phyloP scores from a whole-genome alignment of 2,888 invertebrate genomes.

The Diadegma fenestrale region DNA sequence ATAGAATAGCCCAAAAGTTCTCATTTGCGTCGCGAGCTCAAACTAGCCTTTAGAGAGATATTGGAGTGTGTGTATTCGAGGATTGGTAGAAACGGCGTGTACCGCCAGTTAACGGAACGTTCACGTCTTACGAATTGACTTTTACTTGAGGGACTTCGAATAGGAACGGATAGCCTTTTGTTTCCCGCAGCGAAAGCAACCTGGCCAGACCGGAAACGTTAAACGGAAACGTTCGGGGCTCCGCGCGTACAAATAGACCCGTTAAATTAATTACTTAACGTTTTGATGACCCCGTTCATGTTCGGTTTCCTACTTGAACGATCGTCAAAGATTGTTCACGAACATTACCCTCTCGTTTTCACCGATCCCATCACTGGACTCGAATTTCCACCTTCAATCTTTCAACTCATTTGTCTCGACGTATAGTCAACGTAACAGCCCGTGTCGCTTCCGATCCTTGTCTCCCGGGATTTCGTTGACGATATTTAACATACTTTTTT shows the following conservation, averaged over 20 bases:
- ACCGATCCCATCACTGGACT: neutral
- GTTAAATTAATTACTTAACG: slow-evolving; percentile 11
- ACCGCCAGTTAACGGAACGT: neutral
- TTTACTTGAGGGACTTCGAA: neutral
- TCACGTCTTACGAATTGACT: slow-evolving; percentile 8
- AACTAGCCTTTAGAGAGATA: slow-evolving; percentile 8
- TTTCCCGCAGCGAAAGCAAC: neutral
- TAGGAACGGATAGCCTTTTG: neutral
- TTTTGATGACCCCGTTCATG: slow-evolving; percentile 10
- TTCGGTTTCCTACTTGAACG: neutral
- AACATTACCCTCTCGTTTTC: neutral
- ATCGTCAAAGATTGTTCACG: neutral
- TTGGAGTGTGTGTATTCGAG: neutral
- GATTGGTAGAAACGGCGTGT: neutral
- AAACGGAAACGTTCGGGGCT: neutral
- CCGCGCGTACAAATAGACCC: slow-evolving; percentile 11
- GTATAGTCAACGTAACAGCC: neutral
- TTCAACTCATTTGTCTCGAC: neutral
- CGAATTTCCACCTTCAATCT: neutral
- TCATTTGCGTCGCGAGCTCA: neutral
- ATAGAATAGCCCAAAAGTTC: neutral
- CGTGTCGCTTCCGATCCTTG: neutral
- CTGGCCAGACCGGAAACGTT: neutral
- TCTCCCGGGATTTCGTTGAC: neutral
- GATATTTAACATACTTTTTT: neutral